phyloP scores from a whole-genome alignment of 2,113 vertebrate species.

The Saccopteryx leptura region DNA sequence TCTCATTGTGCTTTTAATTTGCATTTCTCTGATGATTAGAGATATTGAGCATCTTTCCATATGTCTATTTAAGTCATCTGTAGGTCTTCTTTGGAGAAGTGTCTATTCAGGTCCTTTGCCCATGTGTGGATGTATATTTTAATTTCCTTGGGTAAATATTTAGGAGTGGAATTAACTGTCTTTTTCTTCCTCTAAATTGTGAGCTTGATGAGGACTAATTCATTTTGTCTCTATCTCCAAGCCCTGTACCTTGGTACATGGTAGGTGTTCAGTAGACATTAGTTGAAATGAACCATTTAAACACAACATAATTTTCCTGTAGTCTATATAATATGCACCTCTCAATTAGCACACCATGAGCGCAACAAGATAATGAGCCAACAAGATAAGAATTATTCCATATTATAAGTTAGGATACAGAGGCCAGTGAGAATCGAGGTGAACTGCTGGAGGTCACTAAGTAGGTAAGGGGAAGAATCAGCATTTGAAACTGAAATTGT shows the following conservation, averaged over 20 bases:
- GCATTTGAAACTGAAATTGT: neutral
- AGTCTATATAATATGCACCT: neutral
- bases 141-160: neutral
- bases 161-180: neutral
- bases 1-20: too few relatives aligned
- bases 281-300: constrained; percentile 12
- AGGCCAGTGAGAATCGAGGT: neutral
- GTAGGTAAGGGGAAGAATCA: neutral
- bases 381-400: neutral
- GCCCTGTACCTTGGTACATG: neutral
- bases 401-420: neutral
- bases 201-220: neutral
- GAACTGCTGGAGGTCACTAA: neutral
- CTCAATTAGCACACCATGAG: neutral
- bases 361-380: neutral
- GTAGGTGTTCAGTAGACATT: neutral
- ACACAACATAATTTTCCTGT: neutral
- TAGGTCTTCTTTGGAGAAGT: too few relatives aligned
- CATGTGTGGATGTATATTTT: neutral
- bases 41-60: too few relatives aligned
- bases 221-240: neutral
- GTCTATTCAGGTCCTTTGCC: too few relatives aligned
- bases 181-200: neutral
- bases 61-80: too few relatives aligned
- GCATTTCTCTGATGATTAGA: too few relatives aligned